A percentile compares a stretch with the other conserved stretches of the same genome.
Conservation (phyloP, 2,888 invertebrate species). For the Lordiphosa andalusiaca region DNA sequence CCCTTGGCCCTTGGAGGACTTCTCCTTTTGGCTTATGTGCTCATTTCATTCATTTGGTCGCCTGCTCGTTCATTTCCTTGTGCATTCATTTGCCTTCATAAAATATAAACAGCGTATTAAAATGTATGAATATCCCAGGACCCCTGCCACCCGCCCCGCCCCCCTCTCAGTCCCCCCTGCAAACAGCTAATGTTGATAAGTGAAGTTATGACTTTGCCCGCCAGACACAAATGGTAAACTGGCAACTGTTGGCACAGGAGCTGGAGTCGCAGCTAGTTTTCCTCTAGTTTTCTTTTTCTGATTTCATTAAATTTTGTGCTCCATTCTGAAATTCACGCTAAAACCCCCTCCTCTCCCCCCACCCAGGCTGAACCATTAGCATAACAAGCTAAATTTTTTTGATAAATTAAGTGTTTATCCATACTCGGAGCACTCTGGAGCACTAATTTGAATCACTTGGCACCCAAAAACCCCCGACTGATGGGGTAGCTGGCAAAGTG, state of each 20-base stretch:
- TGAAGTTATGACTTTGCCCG: slow-evolving; percentile 73
- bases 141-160: slow-evolving; percentile 18
- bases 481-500: slow-evolving; percentile 38
- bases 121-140: slow-evolving; percentile 72
- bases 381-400: slow-evolving; percentile 74
- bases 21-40: slow-evolving; percentile 65
- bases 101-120: slow-evolving; percentile 78
- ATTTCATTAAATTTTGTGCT: too few relatives aligned
- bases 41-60: slow-evolving; percentile 62
- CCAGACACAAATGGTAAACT: slow-evolving; percentile 44
- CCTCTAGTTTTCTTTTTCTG: not conserved
- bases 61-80: slow-evolving; percentile 68
- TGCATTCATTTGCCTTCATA: slow-evolving; percentile 75
- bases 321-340: too few relatives aligned
- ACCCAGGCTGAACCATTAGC: slow-evolving; percentile 60
- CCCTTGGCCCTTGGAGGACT: slow-evolving; percentile 47
- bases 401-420: slow-evolving; percentile 79
- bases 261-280: slow-evolving; percentile 2
- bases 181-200: slow-evolving; percentile 77
- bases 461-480: not conserved
- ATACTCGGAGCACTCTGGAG: slow-evolving; percentile 41
- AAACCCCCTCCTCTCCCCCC: too few relatives aligned
- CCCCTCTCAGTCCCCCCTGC: slow-evolving; percentile 6
- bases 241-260: not conserved
- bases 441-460: slow-evolving; percentile 51